A percentile compares a stretch with the other conserved stretches of the same genome.
These are phyloP conservation scores for Neria commutata DNA, from an alignment of 2,888 invertebrate species.

Conservation along the genomic window DNA sequence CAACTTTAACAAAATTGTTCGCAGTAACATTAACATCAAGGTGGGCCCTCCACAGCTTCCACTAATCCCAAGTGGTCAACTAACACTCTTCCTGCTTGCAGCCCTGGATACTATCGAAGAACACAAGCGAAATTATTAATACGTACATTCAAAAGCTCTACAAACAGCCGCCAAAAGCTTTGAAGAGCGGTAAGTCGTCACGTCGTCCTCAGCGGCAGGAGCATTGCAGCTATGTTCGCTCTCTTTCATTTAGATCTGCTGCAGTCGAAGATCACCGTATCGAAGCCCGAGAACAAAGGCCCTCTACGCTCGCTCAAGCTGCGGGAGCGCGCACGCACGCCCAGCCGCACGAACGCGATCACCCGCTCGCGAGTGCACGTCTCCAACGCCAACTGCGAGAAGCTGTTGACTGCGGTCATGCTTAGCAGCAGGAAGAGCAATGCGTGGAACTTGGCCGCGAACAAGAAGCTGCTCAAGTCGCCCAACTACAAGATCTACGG, in stretches of 20 bases:
- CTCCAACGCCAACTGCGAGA: background rate
- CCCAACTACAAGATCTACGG: constrained; percentile 42
- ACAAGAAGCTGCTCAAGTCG: constrained; percentile 31
- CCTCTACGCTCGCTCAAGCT: constrained; percentile 29
- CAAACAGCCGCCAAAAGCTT: constrained; percentile 35
- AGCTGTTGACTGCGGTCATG: constrained; percentile 4
- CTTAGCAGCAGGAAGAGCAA: background rate
- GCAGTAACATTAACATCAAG: constrained; percentile 38
- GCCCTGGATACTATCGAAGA: constrained; percentile 43
- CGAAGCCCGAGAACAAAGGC: constrained; percentile 30
- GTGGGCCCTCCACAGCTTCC: constrained; percentile 21
- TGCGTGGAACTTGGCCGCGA: constrained; percentile 4
- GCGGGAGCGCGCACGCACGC: constrained; percentile 9
- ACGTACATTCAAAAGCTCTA: constrained; percentile 40
- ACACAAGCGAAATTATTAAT: constrained; percentile 39
- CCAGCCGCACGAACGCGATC: background rate
- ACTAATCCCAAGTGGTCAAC: too few species aligned
- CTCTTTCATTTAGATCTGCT: constrained; percentile 15
- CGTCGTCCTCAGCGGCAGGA: background rate
- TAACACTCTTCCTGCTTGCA: constrained; percentile 11
- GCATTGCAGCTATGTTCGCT: background rate
- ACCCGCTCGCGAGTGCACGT: too few species aligned
- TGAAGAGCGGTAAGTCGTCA: constrained; percentile 32
- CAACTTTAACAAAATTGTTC: constrained; percentile 41
- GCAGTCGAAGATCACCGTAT: constrained; percentile 13